Percentiles rank a stretch among this genome's conserved stretches.
Evolutionary conservation across 1,140 invertebrate genomes (phyloP).

Genomic region (Drosophila kurseongensis): DNA sequence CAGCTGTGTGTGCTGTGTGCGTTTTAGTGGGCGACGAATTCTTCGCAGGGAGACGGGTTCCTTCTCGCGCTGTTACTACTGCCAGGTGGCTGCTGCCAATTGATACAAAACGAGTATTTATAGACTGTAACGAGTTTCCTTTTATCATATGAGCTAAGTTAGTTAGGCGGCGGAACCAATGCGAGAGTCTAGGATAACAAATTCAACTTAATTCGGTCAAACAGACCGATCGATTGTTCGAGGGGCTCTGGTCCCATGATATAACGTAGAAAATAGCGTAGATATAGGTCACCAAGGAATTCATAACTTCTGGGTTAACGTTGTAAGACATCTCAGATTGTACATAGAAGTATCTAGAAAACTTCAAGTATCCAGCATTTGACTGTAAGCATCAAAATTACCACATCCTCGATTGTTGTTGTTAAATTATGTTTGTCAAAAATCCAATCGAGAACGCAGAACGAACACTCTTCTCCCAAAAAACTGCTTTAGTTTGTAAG

Average conservation of each 20-base stretch:
- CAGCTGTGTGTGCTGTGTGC: constrained; percentile 41
- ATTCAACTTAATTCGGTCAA: constrained; percentile 22
- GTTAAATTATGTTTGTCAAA: constrained; percentile 13
- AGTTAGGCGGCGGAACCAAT: constrained; percentile 50
- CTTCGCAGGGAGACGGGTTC: constrained; percentile 2
- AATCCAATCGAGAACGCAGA: constrained; percentile 7
- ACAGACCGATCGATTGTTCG: constrained; percentile 1
- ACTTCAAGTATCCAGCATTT: constrained; percentile 4
- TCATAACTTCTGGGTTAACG: constrained; percentile 17
- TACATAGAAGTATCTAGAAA: constrained; percentile 14
- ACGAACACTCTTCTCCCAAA: constrained; percentile 2
- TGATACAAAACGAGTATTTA: constrained; percentile 68
- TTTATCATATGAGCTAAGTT: constrained; percentile 54
- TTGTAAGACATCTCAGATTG: constrained; percentile 30
- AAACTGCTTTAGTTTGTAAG: constrained; percentile 30
- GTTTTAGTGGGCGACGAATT: constrained; percentile 57
- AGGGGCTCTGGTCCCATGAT: background rate
- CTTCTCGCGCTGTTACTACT: constrained; percentile 18
- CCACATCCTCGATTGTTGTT: constrained; percentile 19
- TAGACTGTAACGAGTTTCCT: constrained; percentile 82
- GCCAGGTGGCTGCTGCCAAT: constrained; percentile 19
- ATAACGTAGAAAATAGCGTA: constrained; percentile 12
- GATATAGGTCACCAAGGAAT: constrained; percentile 3
- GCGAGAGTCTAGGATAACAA: constrained; percentile 59
- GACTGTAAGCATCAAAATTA: constrained; percentile 3